These are phyloP conservation scores for Channa argus DNA, from an alignment of 2,113 vertebrate species.

Conservation along the genomic window DNA sequence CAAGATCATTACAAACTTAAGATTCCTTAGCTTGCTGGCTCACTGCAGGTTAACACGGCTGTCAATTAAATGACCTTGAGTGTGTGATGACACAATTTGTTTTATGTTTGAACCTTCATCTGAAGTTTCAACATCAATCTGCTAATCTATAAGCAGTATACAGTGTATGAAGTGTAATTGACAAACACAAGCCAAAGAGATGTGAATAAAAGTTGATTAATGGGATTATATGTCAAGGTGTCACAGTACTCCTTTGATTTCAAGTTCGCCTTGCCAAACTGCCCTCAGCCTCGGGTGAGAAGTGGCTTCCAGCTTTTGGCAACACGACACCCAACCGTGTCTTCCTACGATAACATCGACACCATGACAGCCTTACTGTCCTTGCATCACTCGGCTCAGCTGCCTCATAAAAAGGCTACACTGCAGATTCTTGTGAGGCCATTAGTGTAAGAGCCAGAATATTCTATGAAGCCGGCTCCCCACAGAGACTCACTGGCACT, in stretches of 20 bases:
- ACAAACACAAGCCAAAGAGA: no score
- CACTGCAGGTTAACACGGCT: background rate
- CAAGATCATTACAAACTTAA: no score
- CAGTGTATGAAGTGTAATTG: no score
- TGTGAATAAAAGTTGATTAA: background rate
- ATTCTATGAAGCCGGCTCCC: conserved; percentile 37
- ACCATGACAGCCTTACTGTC: background rate
- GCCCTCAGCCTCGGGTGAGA: background rate
- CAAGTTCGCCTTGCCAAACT: background rate
- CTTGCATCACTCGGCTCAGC: conserved; percentile 21
- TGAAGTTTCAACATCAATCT: background rate
- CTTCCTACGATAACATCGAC: conserved; percentile 25
- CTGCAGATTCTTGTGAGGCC: conserved; percentile 58
- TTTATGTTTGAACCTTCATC: no score
- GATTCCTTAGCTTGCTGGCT: no score
- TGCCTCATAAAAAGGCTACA: conserved; percentile 62
- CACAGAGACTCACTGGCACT: conserved; percentile 51
- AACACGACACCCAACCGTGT: conserved; percentile 21
- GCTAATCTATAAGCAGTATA: background rate
- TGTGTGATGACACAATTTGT: background rate
- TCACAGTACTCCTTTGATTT: background rate
- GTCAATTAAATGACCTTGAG: conserved; percentile 31
- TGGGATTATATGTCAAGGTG: background rate
- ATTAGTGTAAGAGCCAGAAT: conserved; percentile 61
- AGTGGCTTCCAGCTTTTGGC: background rate